Base-by-base conservation (phyloP, 1,140 invertebrate species). In the Apis laboriosa region DNA sequence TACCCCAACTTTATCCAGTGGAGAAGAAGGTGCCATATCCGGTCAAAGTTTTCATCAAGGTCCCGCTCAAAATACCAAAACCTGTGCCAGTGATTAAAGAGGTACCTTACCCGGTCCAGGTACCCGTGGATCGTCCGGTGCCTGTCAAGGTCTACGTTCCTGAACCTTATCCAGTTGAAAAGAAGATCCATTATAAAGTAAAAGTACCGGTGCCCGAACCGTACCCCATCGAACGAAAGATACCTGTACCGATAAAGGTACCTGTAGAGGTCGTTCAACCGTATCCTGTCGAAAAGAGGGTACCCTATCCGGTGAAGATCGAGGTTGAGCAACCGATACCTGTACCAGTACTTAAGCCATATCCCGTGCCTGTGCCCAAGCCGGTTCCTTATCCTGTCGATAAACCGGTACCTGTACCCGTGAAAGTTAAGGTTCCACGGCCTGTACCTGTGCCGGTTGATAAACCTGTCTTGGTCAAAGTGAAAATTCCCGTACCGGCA, bases 71-170 rank as follows among this genome's bases (percentile, higher is more conserved):
- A 75, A 92, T 94, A 34, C 94, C 94, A 0, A 89, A 89, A 43
- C 93, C 94, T 1, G 84, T 94, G 12, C 90, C 94, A 0, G 90
- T 94, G 2, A 80, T 92, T 43, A 94, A 94, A 24, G 91, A 93
- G 28, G 85, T 93, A 0, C 92, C 89, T 12, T 94, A 94, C 53
- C 91, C 93, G 1, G 92, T 94, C 2, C 89, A 92, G 53, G 92
- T 94, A 17, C 93, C 92, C 0, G 89, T 94, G 0, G 96, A 96
- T 84, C 95, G 95, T 90, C 96, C 95, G 2, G 95, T 96, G 86
- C 96, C 96, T 67, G 95, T 96, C 79, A 95, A 95, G 87, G 95
- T 96, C 7, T 95, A 95, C 71, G 94, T 96, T 21, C 96, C 96
- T 15, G 94, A 96, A 0, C 96, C 96, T 24, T 95, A 95, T 84